A percentile compares a stretch with the other conserved stretches of the same genome.
Evolutionary conservation across 2,888 invertebrate genomes (phyloP).

Genomic region (Timema cristinae): DNA sequence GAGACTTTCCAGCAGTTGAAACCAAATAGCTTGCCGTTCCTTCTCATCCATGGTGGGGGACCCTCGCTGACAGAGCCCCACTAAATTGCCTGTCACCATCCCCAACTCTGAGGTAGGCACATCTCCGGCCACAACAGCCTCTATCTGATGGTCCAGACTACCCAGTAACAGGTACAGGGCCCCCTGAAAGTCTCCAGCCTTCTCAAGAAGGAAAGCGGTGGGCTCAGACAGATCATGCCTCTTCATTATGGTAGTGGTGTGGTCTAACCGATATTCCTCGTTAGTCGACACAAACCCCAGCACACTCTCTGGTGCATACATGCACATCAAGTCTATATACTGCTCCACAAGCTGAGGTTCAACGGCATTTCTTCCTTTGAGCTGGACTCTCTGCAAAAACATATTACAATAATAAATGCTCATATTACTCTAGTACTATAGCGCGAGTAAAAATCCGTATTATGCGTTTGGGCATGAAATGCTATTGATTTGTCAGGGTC

Average conservation of each 20-base stretch:
- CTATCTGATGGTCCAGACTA: conserved; percentile 33
- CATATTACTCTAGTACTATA: no score
- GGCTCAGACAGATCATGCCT: conserved; percentile 57
- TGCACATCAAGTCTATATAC: conserved; percentile 61
- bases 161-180: conserved; percentile 54
- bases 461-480: no score
- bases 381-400: conserved; percentile 34
- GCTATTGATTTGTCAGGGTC: no score
- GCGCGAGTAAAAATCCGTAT: no score
- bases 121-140: conserved; percentile 2
- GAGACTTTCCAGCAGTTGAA: conserved; percentile 27
- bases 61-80: conserved; percentile 49
- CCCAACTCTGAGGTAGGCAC: conserved; percentile 8
- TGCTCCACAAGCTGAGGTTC: conserved; percentile 53
- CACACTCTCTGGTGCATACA: conserved; percentile 52
- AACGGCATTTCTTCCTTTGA: conserved; percentile 37
- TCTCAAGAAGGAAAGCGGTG: conserved; percentile 69
- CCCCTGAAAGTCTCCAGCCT: conserved; percentile 66
- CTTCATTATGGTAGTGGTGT: conserved; percentile 46
- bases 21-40: conserved; percentile 26
- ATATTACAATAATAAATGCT: neutral
- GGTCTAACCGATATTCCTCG: conserved; percentile 59
- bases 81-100: conserved; percentile 32
- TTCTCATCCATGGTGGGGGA: conserved; percentile 43
- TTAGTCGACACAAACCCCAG: conserved; percentile 50